A percentile compares a stretch with the other conserved stretches of the same genome.
Conservation (phyloP, 2,113 vertebrate species). For the Phodopus roborovskii region DNA sequence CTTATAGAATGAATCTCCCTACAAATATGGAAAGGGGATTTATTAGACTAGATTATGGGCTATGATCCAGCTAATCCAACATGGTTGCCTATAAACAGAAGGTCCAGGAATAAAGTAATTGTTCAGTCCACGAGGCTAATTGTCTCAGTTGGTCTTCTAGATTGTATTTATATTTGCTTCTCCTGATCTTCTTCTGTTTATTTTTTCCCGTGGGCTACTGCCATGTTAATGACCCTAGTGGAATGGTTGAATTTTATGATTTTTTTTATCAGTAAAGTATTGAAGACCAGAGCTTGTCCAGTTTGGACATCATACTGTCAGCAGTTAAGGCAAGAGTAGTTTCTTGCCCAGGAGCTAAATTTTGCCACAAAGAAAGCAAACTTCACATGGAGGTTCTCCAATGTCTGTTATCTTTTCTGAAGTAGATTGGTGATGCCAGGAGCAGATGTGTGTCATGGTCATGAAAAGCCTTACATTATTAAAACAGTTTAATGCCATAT, state of each 20-base stretch:
- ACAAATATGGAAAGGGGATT: neutral
- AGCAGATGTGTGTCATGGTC: too few relatives aligned
- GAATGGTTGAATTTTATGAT: neutral
- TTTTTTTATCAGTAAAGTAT: neutral
- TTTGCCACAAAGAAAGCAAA: too few relatives aligned
- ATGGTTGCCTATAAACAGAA: neutral
- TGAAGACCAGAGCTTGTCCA: neutral
- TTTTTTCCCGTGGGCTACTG: neutral
- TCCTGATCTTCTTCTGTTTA: neutral
- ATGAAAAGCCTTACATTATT: too few relatives aligned
- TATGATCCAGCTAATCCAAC: neutral
- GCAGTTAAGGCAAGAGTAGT: too few relatives aligned
- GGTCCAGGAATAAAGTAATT: neutral
- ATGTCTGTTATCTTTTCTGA: too few relatives aligned
- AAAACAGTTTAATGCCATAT: too few relatives aligned
- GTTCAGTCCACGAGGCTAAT: neutral
- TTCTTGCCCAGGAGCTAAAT: too few relatives aligned
- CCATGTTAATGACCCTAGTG: neutral
- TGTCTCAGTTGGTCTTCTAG: neutral
- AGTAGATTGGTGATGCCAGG: too few relatives aligned
- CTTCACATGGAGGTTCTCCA: too few relatives aligned
- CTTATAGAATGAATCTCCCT: neutral
- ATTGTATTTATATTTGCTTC: constrained; percentile 15
- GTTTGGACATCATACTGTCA: too few relatives aligned
- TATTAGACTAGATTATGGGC: neutral